A percentile compares a stretch with the other conserved stretches of the same genome.
phyloP scores from a whole-genome alignment of 2,113 vertebrate genomes.

The Microtus pennsylvanicus region DNA sequence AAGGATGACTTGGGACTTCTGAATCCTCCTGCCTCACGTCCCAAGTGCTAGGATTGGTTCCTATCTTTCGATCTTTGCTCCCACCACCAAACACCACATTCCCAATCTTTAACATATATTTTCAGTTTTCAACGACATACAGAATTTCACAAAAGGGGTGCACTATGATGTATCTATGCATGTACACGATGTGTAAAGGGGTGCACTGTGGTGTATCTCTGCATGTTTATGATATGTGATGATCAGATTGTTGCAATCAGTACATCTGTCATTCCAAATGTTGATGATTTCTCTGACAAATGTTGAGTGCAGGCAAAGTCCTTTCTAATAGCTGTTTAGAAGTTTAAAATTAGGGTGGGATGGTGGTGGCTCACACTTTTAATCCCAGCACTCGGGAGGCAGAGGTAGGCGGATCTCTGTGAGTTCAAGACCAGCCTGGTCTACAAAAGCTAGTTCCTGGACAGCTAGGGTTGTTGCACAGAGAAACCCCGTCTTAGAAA shows the following conservation, averaged over 20 bases:
- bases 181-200: background rate
- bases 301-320: background rate
- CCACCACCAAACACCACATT: background rate
- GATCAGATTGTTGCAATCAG: background rate
- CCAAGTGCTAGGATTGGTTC: background rate
- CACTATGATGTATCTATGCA: background rate
- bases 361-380: too few relatives aligned
- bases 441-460: too few relatives aligned
- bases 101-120: background rate
- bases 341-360: background rate
- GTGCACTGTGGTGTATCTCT: too few relatives aligned
- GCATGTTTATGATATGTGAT: background rate
- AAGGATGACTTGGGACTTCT: background rate
- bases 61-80: background rate
- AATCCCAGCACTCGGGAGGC: too few relatives aligned
- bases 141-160: background rate
- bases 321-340: background rate
- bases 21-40: background rate
- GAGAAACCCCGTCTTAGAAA: too few relatives aligned
- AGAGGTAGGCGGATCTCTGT: too few relatives aligned
- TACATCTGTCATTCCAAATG: background rate
- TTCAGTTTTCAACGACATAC: background rate
- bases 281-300: background rate
- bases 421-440: too few relatives aligned
- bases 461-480: too few relatives aligned